Conservation (phyloP, 2,113 vertebrate genomes). For the Sturnira hondurensis region DNA sequence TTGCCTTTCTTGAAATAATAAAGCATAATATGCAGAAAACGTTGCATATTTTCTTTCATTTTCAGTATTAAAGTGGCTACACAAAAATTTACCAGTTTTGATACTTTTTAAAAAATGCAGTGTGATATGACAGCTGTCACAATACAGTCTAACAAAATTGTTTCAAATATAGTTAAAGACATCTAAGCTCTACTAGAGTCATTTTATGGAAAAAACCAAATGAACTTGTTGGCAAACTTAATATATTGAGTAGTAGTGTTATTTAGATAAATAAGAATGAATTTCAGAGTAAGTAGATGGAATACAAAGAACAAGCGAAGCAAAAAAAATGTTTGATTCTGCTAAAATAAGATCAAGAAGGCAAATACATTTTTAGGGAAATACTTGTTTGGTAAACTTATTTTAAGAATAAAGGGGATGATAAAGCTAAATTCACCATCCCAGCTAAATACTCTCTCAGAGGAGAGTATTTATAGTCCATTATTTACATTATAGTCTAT, state of each 20-base stretch:
- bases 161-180: no score
- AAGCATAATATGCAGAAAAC: no score
- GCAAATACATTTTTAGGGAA: not conserved
- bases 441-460: not conserved
- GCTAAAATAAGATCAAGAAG: not conserved
- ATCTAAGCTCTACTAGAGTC: no score
- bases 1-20: no score
- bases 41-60: no score
- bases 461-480: not conserved
- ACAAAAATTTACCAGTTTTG: no score
- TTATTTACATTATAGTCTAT: not conserved
- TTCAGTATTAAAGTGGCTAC: no score
- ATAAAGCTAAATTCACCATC: not conserved
- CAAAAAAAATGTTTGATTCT: not conserved
- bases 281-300: not conserved
- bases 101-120: no score
- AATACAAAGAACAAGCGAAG: not conserved
- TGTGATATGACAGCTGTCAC: no score
- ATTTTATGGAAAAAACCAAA: no score
- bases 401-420: constrained; percentile 14
- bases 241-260: not conserved
- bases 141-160: no score
- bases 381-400: constrained; percentile 20
- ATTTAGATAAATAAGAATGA: constrained; percentile 5
- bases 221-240: not conserved